Evolutionary conservation across 2,888 invertebrate species (phyloP), one percentile per base, ranked within the genome.

Genomic region (Caenorhabditis sp.): DNA sequence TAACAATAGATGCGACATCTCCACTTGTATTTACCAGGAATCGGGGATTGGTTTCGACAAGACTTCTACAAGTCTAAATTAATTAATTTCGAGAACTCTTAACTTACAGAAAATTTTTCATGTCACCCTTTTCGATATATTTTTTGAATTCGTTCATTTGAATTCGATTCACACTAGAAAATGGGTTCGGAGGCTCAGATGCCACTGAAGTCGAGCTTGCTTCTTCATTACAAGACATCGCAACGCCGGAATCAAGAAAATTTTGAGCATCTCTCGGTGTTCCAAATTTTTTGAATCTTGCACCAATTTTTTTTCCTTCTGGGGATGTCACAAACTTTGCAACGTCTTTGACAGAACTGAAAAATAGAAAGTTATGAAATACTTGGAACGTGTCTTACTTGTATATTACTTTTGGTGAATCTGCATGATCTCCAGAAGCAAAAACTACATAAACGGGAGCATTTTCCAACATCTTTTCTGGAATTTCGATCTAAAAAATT

Each of bases 321-420:
- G 81, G 76, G 21, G 81, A 79, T 36, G 75, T 81, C 3, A 78
- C 79, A 54, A 77, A 79, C 49, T 81, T 79, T 23, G 74, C 50
- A 12, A 79, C 81, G 1, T 81, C 81, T 62, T 73, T 78, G 2
- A 78, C 62, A 0, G 66, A 66, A 51, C 63, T 66, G 62, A 68
- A 80, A n/a, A 53, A 1, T 14, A 58, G 53, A 26, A 26, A 26
- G 24, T 27, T 31, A 26, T 36, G 14, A 1, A 19, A 36, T 24
- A 31, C 27, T 53, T 43, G n/a, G 21, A 51, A 24, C 31, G 31
- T 6, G 31, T 31, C 60, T 55, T 37, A 73, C 73, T 68, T 73
- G 27, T 73, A 73, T 19, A 77, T 19, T 14, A 74, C 76, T 36
- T 67, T 51, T 14, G 79, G 76, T 21, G 79, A 79, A 26, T 77